A percentile compares a stretch with the other conserved stretches of the same genome.
Evolutionary conservation across 92 coral and sea anemone genomes (phyloP).

Genomic region (Blastomussa wellsi): DNA sequence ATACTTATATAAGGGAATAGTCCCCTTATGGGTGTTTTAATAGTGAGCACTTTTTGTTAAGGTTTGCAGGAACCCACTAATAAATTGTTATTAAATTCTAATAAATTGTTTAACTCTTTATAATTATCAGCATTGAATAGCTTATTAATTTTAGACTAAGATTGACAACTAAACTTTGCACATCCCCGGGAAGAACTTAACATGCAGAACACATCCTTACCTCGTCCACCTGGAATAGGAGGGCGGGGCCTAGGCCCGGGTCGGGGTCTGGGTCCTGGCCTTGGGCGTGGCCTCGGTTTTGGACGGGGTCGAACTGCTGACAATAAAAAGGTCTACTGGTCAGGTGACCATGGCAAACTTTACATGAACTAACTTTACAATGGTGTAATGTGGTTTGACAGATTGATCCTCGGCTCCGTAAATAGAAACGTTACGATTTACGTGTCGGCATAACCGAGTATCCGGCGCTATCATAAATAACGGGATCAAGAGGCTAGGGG

Average conservation of each 20-base stretch:
- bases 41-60: background rate
- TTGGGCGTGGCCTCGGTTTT: constrained; percentile 16
- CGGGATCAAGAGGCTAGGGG: too few species aligned
- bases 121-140: background rate
- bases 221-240: constrained; percentile 62
- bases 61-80: background rate
- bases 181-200: background rate
- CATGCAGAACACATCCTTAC: constrained; percentile 12
- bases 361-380: background rate
- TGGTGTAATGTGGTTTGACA: background rate
- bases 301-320: constrained; percentile 31
- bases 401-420: background rate
- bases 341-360: background rate
- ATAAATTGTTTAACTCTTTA: background rate
- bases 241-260: constrained; percentile 24
- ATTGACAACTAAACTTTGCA: background rate
- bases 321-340: background rate
- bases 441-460: background rate
- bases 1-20: too few species aligned
- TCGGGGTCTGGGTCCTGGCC: constrained; percentile 19
- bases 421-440: background rate
- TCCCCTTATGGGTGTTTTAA: background rate
- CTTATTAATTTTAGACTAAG: background rate
- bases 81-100: background rate
- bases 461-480: too few species aligned